phyloP scores from a whole-genome alignment of 2,113 vertebrate species.

The Sinocyclocheilus anshuiensis region DNA sequence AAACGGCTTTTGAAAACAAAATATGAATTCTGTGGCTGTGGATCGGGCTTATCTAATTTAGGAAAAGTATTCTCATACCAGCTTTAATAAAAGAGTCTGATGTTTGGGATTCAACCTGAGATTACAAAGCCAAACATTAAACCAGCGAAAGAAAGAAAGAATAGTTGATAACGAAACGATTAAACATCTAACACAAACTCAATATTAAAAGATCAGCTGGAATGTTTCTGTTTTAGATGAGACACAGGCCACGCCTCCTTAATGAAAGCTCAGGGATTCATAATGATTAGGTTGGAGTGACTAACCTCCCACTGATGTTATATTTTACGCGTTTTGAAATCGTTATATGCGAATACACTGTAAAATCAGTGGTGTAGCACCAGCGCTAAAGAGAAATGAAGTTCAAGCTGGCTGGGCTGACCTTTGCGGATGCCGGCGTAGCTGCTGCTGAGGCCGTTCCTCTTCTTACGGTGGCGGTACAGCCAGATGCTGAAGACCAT shows the following conservation, averaged over 20 bases:
- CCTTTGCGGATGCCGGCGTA: constrained; percentile 98
- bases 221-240: not conserved
- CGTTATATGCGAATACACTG: not conserved
- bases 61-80: not conserved
- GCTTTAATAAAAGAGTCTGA: constrained; percentile 12
- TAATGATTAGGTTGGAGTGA: constrained; percentile 7
- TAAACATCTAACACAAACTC: constrained; percentile 37
- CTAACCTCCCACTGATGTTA: not conserved
- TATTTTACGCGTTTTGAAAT: not conserved
- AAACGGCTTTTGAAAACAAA: not conserved
- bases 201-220: not conserved
- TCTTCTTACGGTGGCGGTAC: constrained; percentile 93
- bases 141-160: not conserved
- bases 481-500: constrained; percentile 99
- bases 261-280: not conserved
- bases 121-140: constrained; percentile 63
- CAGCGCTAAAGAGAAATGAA: not conserved
- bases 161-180: constrained; percentile 54
- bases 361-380: not conserved
- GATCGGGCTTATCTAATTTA: not conserved
- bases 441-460: constrained; percentile 89
- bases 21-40: not conserved
- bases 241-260: not conserved
- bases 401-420: constrained; percentile 58
- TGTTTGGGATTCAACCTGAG: constrained; percentile 18